Base-by-base conservation (phyloP, 2,797 vertebrate genomes). In the Manis pentadactyla region DNA sequence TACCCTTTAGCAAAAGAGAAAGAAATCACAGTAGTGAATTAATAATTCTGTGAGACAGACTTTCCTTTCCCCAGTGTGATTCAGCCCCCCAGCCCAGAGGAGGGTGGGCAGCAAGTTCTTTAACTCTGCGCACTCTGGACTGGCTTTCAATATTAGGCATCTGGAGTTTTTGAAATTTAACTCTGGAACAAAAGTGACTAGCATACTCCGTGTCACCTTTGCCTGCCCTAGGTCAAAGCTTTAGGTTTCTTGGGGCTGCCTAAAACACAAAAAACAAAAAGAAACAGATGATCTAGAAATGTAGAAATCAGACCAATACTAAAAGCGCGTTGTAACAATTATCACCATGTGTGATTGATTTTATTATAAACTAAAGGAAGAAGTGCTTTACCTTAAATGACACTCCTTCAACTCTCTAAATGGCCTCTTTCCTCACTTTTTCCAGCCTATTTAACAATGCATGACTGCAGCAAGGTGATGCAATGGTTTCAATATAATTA, bases 81-180 rank as follows among this genome's bases (percentile, higher is more conserved):
- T 98, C 97, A 97, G 95, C 96, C 96, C 61, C 4, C 0, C 92
- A 93, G 95, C 96, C 94, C 74, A 97, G 94, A 98, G 96, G 98
- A 97, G 92, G 93, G 94, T 17, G 25, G 87, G 87, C 31, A 92
- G 96, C 18, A 0, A 79, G 74, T 31, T 97, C 96, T 93, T 97
- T 97, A 97, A 81, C 95, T 97, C 94, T 93, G 42, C 12, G n/a
- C 1, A 10, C 66, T 9, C 95, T 96, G 97, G 96, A 96, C 81
- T 96, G 93, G 98, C 97, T 99, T 98, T 98, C 98, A 98, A 0
- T 98, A 99, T 99, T 98, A 99, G 98, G 98, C 98, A 98, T 86
- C 37, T 57, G 98, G 98, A 98, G 74, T 98, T 98, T 98, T 97
- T 97, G 63, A 97, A 97, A 98, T 98, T 97, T 98, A 98, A 97